These are phyloP conservation scores for Caloenas nicobarica DNA, from an alignment of 2,113 vertebrate genomes.

Conservation along the genomic window DNA sequence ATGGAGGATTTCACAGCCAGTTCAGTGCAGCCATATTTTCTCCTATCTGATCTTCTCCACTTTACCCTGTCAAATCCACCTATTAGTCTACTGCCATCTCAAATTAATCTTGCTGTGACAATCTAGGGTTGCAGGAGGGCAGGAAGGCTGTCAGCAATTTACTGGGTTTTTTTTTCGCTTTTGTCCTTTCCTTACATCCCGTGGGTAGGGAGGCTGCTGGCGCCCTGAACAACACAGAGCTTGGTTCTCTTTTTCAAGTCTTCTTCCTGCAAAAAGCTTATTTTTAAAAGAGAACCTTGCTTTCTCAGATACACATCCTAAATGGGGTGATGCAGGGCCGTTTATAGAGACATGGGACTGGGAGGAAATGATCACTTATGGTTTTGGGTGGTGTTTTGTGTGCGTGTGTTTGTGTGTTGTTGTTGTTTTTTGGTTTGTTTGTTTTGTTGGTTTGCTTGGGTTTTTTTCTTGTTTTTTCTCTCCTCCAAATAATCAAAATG, in stretches of 20 bases:
- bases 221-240: background rate
- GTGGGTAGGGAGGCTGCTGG: background rate
- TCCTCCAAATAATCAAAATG: background rate
- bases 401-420: background rate
- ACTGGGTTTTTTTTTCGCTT: no score
- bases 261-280: background rate
- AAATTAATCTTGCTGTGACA: background rate
- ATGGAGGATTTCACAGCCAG: background rate
- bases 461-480: background rate
- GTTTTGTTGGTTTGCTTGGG: no score
- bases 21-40: background rate
- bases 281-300: background rate
- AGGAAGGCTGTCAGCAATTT: background rate
- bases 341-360: background rate
- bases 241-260: background rate
- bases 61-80: background rate
- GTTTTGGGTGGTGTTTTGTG: no score
- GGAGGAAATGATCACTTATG: background rate
- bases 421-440: background rate
- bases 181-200: background rate
- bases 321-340: background rate
- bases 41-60: background rate
- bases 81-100: background rate
- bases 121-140: background rate
- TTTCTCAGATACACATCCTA: background rate